Base-by-base conservation (phyloP, 2,888 invertebrate species). In the Erynnis tages region DNA sequence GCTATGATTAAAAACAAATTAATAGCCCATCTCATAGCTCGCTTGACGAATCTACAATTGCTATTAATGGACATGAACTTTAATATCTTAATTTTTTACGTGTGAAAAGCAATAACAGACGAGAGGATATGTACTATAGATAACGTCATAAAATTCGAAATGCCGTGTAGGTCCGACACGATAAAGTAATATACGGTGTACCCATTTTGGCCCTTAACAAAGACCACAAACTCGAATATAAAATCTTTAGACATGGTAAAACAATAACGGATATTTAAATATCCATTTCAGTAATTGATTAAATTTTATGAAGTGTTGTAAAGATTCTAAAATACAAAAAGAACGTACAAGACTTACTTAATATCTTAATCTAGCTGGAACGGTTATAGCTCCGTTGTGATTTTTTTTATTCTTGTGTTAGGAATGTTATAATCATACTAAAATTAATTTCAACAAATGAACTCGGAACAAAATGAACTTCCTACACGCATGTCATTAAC, bases 31-130 rank as follows among this genome's bases (percentile, higher is more conserved):
- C 55, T 25, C 48, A 44, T 45, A 56, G 40, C 43, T 57, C 52
- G 60, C 57, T 41, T 61, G 47, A 55, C 65, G 57, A 67, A 68
- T 67, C 57, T 44, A 54, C 61, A 62, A 65, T 66, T 53, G 55
- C 56, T 54, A 41, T 41, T 61, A 62, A 63, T 59, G 45, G 56
- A 29, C 29, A 55, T 55, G 55, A 41, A 57, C 30, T 43, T 50
- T 64, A 62, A 67, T 63, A 60, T 61, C 65, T 67, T 57, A 63
- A 68, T 68, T 47, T 54, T 14, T 59, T 58, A 63, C 50, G 61
- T 65, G 65, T 66, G 59, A 62, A 63, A 59, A 59, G 58, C 53
- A 55, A 57, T 48, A 48, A 43, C 11, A 27, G 32, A 41, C 10
- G 34, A 41, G 29, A 17, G 19, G 17, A 11, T 17, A 11, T 27